Base-by-base conservation (phyloP, 2,113 vertebrate species). In the Nothocercus nigrocapillus region DNA sequence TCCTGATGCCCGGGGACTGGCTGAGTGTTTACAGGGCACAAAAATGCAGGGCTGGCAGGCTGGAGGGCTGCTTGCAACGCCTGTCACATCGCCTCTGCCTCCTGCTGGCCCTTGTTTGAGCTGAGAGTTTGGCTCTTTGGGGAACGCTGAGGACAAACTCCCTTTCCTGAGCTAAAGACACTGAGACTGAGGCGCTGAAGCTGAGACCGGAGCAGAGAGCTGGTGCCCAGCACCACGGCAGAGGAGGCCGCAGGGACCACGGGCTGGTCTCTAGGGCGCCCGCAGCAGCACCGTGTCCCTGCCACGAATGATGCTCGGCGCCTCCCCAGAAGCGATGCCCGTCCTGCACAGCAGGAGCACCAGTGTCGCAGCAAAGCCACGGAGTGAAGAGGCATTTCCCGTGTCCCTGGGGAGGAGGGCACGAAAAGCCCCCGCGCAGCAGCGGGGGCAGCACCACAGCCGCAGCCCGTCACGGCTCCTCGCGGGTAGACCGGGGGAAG, bases 21-120 rank as follows among this genome's bases (percentile, higher is more conserved):
- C 7, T 25, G 67, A 56, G 34, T 51, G 49, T 21, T 3, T 40
- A 20, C 64, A 75, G 82, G 53, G 64, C 72, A 79, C 77, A 83
- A 17, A 56, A 69, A 69, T 27, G n/a, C 6, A 28, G 51, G 32
- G 36, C 64, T 74, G 68, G 68, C 45, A 68, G 70, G 63, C 82
- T 88, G 54, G 15, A 72, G 82, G n/a, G 51, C 79, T 77, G 75
- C 49, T 94, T 44, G 62, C 75, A 53, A 58, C n/a, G 85, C 85
- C 63, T 1, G 1, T 42, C 90, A 42, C 73, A 13, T 56, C 30
- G 42, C 56, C 32, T 36, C 63, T 47, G 61, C 66, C 34, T 80
- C 51, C 56, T 5, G 1, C 51, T 0, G 0, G 42, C 47, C 44
- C 44, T 44, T 44, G 44, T 16, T 36, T 36, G n/a, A 80, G 64